Evolutionary conservation across 1,140 invertebrate species (phyloP), one percentile per base, ranked within the genome.

Genomic region (Drosophila willistoni): DNA sequence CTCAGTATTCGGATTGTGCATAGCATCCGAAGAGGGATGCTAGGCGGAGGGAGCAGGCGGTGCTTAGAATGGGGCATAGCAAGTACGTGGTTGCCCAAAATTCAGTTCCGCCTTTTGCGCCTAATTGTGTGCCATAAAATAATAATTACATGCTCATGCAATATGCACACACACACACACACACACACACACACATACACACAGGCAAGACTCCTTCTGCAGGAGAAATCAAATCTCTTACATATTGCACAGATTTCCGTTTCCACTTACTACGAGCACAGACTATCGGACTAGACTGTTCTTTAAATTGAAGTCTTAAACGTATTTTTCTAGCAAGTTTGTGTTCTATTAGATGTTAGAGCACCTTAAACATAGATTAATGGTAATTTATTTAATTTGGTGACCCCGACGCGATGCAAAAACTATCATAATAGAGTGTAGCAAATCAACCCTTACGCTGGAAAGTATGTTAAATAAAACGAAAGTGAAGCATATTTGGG

Each of bases 121-220:
- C 55, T 67, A 67, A 67, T 67, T 67, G 64, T 67, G 59, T 67
- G 64, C 64, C 41, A 67, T 67, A 67, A 67, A 67, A 67, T 67
- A 67, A 67, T 67, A 67, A 67, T 67, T 67, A 67, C 54, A 67
- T 67, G 64, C 64, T 44, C 44, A 67, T 67, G 64, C 64, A 51
- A 65, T 65, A 65, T 65, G 47, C 64, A 65, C n/a, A 55, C 29
- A 14, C 22, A 34, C 13, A 14, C n/a, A n/a, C n/a, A n/a, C 55
- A 14, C 29, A 57, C 55, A 9, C 55, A 14, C 55, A 12, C 13
- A 57, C 55, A n/a, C n/a, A 57, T 7, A 57, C 10, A 22, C 17
- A 56, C 55, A 14, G 1, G n/a, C 10, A 51, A 51, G 17, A 22
- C 19, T 51, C 44, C 44, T 51, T 51, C 17, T 51, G 17, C 17